Percentiles rank a stretch among this genome's conserved stretches.
These are phyloP conservation scores for Choristoneura rosaceana DNA, from an alignment of 2,888 invertebrate genomes.

Conservation along the genomic window DNA sequence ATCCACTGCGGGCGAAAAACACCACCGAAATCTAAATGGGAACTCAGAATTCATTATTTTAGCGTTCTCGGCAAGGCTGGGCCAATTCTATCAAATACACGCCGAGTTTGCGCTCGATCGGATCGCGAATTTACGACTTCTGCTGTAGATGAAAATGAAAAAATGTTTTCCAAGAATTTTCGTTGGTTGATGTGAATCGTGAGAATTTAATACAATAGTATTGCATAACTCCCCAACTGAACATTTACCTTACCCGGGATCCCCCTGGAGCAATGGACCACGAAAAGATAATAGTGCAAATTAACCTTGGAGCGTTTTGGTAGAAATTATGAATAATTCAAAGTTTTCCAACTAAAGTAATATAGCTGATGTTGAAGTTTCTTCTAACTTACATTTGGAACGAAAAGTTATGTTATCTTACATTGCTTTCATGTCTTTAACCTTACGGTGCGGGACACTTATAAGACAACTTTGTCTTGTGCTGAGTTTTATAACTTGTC, in stretches of 20 bases:
- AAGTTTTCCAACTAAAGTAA: conserved; percentile 35
- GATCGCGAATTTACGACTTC: conserved; percentile 25
- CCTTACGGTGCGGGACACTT: conserved; percentile 19
- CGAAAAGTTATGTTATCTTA: conserved; percentile 35
- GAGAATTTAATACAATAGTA: conserved; percentile 1
- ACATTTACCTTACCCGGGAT: background rate
- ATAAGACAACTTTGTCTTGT: conserved; percentile 19
- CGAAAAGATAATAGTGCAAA: conserved; percentile 31
- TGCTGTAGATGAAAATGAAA: conserved; percentile 23
- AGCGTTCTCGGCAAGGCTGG: conserved; percentile 22
- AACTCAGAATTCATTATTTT: conserved; percentile 35
- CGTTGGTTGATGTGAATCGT: conserved; percentile 1
- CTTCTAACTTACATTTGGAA: conserved; percentile 30
- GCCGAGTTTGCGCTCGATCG: conserved; percentile 27
- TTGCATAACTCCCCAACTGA: no score
- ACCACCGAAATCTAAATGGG: conserved; percentile 24
- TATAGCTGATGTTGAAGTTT: conserved; percentile 33
- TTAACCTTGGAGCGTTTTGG: conserved; percentile 31
- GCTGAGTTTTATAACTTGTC: conserved; percentile 6
- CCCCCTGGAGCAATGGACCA: conserved; percentile 20
- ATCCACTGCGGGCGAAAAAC: conserved; percentile 32
- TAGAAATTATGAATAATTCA: conserved; percentile 40
- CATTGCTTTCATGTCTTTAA: conserved; percentile 29
- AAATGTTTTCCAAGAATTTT: conserved; percentile 22
- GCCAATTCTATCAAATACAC: conserved; percentile 33